phyloP scores from a whole-genome alignment of 2,888 invertebrate species.

The Drosophila testacea region DNA sequence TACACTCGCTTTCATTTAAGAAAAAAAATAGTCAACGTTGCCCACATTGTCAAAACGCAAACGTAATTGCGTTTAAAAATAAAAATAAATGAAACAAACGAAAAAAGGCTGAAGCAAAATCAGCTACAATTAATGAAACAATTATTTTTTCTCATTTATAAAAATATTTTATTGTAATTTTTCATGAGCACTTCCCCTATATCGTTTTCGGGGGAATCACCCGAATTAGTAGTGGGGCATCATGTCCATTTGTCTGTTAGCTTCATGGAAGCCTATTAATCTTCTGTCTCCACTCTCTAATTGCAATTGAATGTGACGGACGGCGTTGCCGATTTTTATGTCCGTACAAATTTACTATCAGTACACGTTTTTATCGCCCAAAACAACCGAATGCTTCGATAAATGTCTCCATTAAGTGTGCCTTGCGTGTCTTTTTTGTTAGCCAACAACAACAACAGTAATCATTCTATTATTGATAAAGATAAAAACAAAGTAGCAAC shows the following conservation, averaged over 20 bases:
- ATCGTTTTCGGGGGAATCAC: slow-evolving; percentile 2
- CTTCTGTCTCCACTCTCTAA: slow-evolving; percentile 36
- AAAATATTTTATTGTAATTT: not conserved
- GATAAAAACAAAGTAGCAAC: slow-evolving; percentile 37
- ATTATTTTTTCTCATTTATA: slow-evolving; percentile 19
- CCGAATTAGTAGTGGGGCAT: slow-evolving; percentile 4
- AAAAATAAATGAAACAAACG: slow-evolving; percentile 67
- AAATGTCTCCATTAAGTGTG: slow-evolving; percentile 69
- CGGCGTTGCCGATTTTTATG: slow-evolving; percentile 49
- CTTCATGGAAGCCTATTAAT: slow-evolving; percentile 11
- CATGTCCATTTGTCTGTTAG: not conserved
- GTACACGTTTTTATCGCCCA: slow-evolving; percentile 50
- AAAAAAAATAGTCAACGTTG: slow-evolving; percentile 57
- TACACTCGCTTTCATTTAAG: slow-evolving; percentile 26
- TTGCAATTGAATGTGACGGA: slow-evolving; percentile 58
- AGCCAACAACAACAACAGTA: slow-evolving; percentile 25
- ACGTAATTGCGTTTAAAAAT: slow-evolving; percentile 79
- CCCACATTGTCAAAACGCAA: slow-evolving; percentile 38
- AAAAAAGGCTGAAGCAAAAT: slow-evolving; percentile 14
- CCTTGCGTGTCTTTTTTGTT: slow-evolving; percentile 40
- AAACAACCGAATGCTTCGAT: slow-evolving; percentile 54
- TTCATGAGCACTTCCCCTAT: not conserved
- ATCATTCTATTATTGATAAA: slow-evolving; percentile 67
- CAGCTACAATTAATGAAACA: slow-evolving; percentile 40
- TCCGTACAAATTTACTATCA: slow-evolving; percentile 59